Evolutionary conservation across 2,888 invertebrate genomes (phyloP).

Genomic region (Shargacucullia verbasci): DNA sequence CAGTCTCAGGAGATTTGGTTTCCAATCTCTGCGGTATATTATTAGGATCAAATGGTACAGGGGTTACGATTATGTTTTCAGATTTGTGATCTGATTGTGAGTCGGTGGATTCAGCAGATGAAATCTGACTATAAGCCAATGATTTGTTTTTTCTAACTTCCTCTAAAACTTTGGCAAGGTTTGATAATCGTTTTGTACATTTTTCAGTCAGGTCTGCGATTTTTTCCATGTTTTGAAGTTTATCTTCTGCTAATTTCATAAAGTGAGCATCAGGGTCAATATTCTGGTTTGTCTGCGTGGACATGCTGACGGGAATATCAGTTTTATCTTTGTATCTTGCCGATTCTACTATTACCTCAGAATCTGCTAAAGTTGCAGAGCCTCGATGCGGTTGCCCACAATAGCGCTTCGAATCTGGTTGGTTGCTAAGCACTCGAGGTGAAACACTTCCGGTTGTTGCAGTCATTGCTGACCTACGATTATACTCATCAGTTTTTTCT

Average conservation of each 20-base stretch:
- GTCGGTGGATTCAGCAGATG: slow-evolving; percentile 72
- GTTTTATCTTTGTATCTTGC: slow-evolving; percentile 39
- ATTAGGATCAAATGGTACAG: slow-evolving; percentile 33
- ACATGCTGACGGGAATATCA: slow-evolving; percentile 65
- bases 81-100: slow-evolving; percentile 76
- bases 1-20: slow-evolving; percentile 44
- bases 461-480: slow-evolving; percentile 4
- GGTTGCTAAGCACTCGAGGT: slow-evolving; percentile 3
- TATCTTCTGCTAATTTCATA: slow-evolving; percentile 79
- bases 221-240: slow-evolving; percentile 85
- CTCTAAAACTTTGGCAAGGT: slow-evolving; percentile 83
- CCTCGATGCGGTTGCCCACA: slow-evolving; percentile 31
- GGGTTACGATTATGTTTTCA: slow-evolving; percentile 58
- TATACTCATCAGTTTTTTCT: slow-evolving; percentile 21
- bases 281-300: slow-evolving; percentile 77
- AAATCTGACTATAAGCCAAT: slow-evolving; percentile 77
- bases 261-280: slow-evolving; percentile 73
- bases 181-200: slow-evolving; percentile 83
- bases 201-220: slow-evolving; percentile 85
- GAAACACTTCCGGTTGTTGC: slow-evolving; percentile 3
- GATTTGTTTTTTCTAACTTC: slow-evolving; percentile 85
- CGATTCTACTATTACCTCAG: slow-evolving; percentile 55
- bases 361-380: slow-evolving; percentile 62
- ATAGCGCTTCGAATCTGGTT: slow-evolving; percentile 9
- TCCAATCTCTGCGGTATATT: slow-evolving; percentile 44